phyloP scores from a whole-genome alignment of 2,888 invertebrate species.

The Bruchidius siliquastri region DNA sequence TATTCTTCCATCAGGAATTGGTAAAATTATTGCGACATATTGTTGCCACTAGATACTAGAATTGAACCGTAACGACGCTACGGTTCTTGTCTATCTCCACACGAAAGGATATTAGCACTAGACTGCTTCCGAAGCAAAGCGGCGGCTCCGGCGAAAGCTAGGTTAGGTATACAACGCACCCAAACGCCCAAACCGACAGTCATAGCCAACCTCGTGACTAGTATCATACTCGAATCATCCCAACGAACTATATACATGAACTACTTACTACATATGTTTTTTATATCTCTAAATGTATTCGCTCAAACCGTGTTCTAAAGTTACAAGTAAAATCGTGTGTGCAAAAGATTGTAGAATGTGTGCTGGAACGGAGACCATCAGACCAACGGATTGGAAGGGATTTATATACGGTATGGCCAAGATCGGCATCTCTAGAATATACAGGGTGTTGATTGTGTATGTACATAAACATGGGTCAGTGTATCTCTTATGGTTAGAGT shows the following conservation, averaged over 20 bases:
- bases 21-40: too few species aligned
- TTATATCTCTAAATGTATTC: conserved; percentile 46
- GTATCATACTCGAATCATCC: conserved; percentile 3
- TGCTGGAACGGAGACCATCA: conserved; percentile 12
- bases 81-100: too few species aligned
- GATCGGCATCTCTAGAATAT: too few species aligned
- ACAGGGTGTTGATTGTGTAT: too few species aligned
- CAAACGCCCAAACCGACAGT: not conserved
- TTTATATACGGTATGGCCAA: not conserved
- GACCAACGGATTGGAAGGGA: conserved; percentile 8
- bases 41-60: too few species aligned
- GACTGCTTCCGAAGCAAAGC: too few species aligned
- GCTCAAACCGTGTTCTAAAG: conserved; percentile 45
- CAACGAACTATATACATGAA: conserved; percentile 37
- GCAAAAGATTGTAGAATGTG: conserved; percentile 10
- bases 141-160: too few species aligned
- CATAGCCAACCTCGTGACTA: not conserved
- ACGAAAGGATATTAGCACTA: too few species aligned
- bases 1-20: too few species aligned
- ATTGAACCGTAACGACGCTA: too few species aligned
- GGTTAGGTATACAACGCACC: not conserved
- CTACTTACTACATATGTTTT: conserved; percentile 22
- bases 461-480: too few species aligned
- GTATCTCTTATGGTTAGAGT: too few species aligned
- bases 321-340: conserved; percentile 19